These are phyloP conservation scores for Hydroisotoma schaefferi DNA, from an alignment of 2,888 invertebrate species.

Conservation along the genomic window DNA sequence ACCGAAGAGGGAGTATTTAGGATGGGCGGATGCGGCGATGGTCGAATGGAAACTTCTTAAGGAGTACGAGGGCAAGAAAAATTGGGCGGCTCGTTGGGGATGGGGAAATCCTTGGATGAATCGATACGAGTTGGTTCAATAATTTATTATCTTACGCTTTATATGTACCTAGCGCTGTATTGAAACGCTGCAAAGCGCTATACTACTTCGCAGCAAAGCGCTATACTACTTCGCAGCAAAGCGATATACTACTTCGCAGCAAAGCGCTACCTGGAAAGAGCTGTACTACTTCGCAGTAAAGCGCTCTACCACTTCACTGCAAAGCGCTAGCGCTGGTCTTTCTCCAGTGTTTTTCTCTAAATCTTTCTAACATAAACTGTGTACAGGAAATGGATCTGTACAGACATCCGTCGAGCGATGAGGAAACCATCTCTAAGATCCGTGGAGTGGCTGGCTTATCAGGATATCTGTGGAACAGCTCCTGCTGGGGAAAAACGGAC, in stretches of 20 bases:
- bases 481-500: conserved; percentile 21
- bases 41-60: conserved; percentile 31
- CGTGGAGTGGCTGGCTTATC: conserved; percentile 38
- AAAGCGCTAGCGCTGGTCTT: too few species aligned
- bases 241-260: too few species aligned
- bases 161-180: too few species aligned
- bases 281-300: too few species aligned
- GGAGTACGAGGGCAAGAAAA: conserved; percentile 32
- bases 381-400: conserved; percentile 37
- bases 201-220: too few species aligned
- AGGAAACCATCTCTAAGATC: conserved; percentile 37
- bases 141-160: too few species aligned
- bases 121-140: conserved; percentile 40
- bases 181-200: too few species aligned
- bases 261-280: too few species aligned
- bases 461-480: conserved; percentile 22
- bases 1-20: conserved; percentile 20
- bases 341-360: background rate
- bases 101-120: conserved; percentile 28
- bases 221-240: too few species aligned
- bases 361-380: background rate
- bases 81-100: conserved; percentile 34
- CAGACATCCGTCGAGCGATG: conserved; percentile 36
- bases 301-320: too few species aligned
- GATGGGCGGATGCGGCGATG: conserved; percentile 31